Evolutionary conservation across 1,140 invertebrate species (phyloP), one percentile per base, ranked within the genome.

Genomic region (Ceratoteleas bidentatus): DNA sequence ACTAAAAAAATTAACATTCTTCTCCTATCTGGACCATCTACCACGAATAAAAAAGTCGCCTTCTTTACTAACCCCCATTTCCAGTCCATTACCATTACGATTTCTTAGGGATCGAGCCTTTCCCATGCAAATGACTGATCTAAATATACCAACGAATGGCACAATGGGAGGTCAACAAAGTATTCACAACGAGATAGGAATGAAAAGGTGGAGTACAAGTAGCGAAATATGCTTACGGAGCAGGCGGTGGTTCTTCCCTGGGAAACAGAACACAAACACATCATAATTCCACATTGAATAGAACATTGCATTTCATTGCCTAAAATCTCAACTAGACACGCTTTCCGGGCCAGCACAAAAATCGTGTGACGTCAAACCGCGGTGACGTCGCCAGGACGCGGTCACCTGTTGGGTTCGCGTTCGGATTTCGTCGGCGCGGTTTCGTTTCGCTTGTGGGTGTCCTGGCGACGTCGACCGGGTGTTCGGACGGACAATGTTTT

Each of bases 401-500:
- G 4, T 24, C 24, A n/a, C n/a, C n/a, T n/a, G n/a, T n/a, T n/a
- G n/a, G n/a, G n/a, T n/a, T n/a, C n/a, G n/a, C n/a, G n/a, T n/a
- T 36, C 9, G 34, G 34, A 36, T 36, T 36, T 36, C 34, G 34
- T 9, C 5, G 4, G 34, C 34, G 34, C n/a, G n/a, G n/a, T n/a
- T n/a, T n/a, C n/a, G n/a, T n/a, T 64, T 24, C 4, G 24, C n/a
- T 56, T 13, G 2, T 45, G 34, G 43, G 7, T 34, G 54, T 54
- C 62, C 52, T 45, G 52, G 6, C 50, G 9, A 66, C 52, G 62
- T 66, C 62, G 54, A 16, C 54, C 53, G 38, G 13, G 13, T 52
- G 24, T 4, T 36, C 24, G 61, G 36, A 65, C 49, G 61, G 61
- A 65, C 61, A 65, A 65, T 53, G 38, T 66, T 66, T 66, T 66